Conservation (phyloP, 2,888 invertebrate species). For the Eustalomyia histrio region DNA sequence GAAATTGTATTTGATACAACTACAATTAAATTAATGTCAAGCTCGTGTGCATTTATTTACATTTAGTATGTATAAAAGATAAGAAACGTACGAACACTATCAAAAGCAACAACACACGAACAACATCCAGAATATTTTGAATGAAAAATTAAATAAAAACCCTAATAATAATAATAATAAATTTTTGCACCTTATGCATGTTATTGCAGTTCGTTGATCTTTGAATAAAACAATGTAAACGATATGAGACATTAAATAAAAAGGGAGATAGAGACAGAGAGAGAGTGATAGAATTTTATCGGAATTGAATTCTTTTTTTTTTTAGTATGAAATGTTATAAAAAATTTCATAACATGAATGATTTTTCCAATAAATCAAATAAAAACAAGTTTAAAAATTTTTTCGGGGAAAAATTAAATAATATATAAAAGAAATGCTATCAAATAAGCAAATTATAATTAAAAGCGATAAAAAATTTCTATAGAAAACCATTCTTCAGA, state of each 20-base stretch:
- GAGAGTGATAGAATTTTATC: neutral
- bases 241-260: neutral
- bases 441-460: neutral
- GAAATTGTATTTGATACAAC: conserved; percentile 13
- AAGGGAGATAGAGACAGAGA: neutral
- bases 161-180: conserved; percentile 5
- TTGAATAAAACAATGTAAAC: conserved; percentile 8
- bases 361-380: neutral
- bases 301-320: too few species aligned
- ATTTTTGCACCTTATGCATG: conserved; percentile 61
- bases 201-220: conserved; percentile 66
- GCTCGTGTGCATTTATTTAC: conserved; percentile 30
- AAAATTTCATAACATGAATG: neutral
- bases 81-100: neutral
- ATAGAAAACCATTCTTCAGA: too few species aligned
- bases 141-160: conserved; percentile 8
- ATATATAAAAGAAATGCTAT: neutral
- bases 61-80: conserved; percentile 7
- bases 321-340: neutral
- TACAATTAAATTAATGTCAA: conserved; percentile 28
- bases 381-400: too few species aligned
- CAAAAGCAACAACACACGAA: conserved; percentile 5
- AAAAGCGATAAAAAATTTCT: neutral
- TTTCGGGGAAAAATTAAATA: neutral
- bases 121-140: neutral